Conservation (phyloP, 2,797 vertebrate genomes). For the Epinephelus malabaricus region DNA sequence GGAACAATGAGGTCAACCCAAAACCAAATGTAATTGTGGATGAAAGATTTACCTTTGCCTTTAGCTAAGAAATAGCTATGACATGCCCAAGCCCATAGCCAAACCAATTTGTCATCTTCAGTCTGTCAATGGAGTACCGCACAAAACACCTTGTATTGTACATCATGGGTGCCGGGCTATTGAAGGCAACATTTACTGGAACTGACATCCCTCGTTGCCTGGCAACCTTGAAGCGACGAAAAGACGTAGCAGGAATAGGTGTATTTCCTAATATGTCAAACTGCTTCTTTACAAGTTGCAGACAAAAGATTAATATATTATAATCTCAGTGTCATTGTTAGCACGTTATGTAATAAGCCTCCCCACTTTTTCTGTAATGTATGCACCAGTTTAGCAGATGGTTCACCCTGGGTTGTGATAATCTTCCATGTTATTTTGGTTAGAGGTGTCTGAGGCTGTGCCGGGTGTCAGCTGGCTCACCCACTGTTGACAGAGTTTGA, state of each 20-base stretch:
- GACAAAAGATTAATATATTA: too few species aligned
- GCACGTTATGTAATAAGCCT: conserved; percentile 1
- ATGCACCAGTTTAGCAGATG: neutral
- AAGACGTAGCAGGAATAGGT: neutral
- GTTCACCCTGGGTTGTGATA: conserved; percentile 28
- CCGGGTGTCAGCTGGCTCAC: conserved; percentile 50
- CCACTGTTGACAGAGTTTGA: conserved; percentile 61
- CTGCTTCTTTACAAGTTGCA: too few species aligned
- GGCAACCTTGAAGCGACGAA: neutral
- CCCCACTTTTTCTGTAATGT: neutral
- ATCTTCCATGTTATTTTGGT: conserved; percentile 72
- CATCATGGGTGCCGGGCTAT: neutral
- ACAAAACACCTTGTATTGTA: too few species aligned
- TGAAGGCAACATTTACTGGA: too few species aligned
- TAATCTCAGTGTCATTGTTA: neutral
- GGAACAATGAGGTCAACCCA: conserved; percentile 1
- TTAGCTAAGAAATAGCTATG: neutral
- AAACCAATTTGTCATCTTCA: too few species aligned
- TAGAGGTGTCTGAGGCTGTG: conserved; percentile 47
- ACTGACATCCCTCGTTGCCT: too few species aligned
- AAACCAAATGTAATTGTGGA: neutral
- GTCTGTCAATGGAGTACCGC: too few species aligned
- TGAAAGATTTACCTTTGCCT: neutral
- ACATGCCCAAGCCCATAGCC: too few species aligned
- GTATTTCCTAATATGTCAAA: neutral